Evolutionary conservation across 2,888 invertebrate species (phyloP).

Genomic region (Amiota minor): DNA sequence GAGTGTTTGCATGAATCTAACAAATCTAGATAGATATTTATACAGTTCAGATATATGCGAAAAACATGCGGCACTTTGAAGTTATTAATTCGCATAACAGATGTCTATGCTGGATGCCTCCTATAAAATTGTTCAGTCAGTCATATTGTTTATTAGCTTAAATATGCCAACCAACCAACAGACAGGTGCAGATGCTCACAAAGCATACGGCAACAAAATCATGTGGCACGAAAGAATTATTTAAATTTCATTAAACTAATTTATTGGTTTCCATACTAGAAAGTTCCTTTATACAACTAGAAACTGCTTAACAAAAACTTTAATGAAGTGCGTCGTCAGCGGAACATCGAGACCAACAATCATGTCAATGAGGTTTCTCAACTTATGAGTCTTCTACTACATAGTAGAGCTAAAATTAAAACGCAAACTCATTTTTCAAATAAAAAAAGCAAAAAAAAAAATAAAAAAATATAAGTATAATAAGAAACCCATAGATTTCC

Average conservation of each 20-base stretch:
- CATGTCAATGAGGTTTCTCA: too few relatives aligned
- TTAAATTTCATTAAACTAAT: conserved; percentile 10
- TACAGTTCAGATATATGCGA: neutral
- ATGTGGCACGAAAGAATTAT: neutral
- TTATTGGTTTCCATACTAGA: neutral
- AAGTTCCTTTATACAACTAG: too few relatives aligned
- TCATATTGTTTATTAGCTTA: conserved; percentile 12
- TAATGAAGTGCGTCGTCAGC: too few relatives aligned
- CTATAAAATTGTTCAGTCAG: conserved; percentile 15
- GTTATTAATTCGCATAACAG: conserved; percentile 25
- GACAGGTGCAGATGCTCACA: conserved; percentile 16
- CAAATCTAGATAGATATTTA: too few relatives aligned
- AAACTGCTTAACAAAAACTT: too few relatives aligned
- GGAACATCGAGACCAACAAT: too few relatives aligned
- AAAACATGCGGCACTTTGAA: conserved; percentile 13
- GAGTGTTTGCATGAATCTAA: too few relatives aligned
- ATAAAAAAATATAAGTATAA: neutral
- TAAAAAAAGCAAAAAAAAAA: conserved; percentile 12
- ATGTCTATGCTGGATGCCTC: conserved; percentile 7
- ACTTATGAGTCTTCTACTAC: too few relatives aligned
- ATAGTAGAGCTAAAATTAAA: conserved; percentile 19
- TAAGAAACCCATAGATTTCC: conserved; percentile 14
- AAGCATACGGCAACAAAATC: neutral
- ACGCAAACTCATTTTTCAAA: conserved; percentile 21
- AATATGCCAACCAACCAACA: neutral